Conservation (phyloP, 2,888 invertebrate species). For the Diplazon laetatorius region DNA sequence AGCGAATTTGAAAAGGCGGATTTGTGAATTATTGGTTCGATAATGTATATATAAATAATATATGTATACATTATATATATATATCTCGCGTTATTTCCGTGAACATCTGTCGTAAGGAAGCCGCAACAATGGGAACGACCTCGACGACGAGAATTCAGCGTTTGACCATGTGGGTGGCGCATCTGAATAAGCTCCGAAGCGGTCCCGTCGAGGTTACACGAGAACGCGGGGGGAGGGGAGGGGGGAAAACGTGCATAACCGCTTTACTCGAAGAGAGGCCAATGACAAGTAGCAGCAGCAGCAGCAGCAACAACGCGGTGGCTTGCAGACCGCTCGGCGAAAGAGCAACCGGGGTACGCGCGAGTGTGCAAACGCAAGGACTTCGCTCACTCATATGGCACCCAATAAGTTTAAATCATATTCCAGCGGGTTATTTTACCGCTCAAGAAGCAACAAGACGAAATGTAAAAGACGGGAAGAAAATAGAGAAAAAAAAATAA, state of each 20-base stretch:
- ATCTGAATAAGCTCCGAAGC: slow-evolving; percentile 49
- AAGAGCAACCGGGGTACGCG: slow-evolving; percentile 66
- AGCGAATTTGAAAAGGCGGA: not conserved
- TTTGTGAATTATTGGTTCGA: slow-evolving; percentile 14
- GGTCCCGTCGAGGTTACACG: slow-evolving; percentile 25
- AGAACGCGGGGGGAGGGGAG: slow-evolving; percentile 42
- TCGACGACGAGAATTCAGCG: slow-evolving; percentile 38
- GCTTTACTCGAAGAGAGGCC: slow-evolving; percentile 34
- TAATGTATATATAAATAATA: too few relatives aligned
- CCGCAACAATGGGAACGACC: slow-evolving; percentile 59
- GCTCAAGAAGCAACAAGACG: not conserved
- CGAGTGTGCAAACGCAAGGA: slow-evolving; percentile 23
- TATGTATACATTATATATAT: too few relatives aligned
- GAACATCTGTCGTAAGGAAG: slow-evolving; percentile 29
- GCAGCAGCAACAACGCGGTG: slow-evolving; percentile 15
- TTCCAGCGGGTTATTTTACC: slow-evolving; percentile 46
- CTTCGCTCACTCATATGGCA: slow-evolving; percentile 64
- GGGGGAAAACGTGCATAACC: too few relatives aligned
- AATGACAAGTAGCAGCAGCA: slow-evolving; percentile 60
- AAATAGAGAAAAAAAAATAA: too few relatives aligned
- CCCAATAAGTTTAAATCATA: slow-evolving; percentile 81
- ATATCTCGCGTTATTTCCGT: slow-evolving; percentile 31
- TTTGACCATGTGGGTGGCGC: slow-evolving; percentile 62
- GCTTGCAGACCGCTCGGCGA: slow-evolving; percentile 11
- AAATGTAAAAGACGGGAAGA: slow-evolving; percentile 4